Evolutionary conservation across 2,797 vertebrate species (phyloP), one percentile per base, ranked within the genome.

Genomic region (Threskiornis aethiopicus): DNA sequence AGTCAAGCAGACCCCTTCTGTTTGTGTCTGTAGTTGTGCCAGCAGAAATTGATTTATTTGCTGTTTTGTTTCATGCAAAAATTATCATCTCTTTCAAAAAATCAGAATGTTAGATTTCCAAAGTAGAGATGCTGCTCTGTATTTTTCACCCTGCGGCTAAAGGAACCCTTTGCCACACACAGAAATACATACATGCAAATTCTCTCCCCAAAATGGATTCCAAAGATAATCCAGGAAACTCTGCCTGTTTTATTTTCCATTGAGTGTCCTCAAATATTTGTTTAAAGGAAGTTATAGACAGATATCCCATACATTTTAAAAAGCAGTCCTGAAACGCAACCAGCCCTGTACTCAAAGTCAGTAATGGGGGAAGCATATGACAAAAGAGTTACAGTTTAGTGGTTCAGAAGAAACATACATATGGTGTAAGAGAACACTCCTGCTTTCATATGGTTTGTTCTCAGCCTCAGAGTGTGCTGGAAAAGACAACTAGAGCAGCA

Each of bases 1-100:
- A 89, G 76, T 93, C 87, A 84, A 79, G 47, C n/a, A 92, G 91
- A 90, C 57, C 55, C 55, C 41, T 94, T 82, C 72, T 89, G 28
- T 49, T 86, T 37, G 11, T 54, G 33, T 89, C 42, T 73, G 46
- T 62, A 64, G 21, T 35, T 46, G 26, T 64, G 46, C 65, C 90
- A 82, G 69, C 8, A 94, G 90, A 86, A 90, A 37, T 15, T 7
- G 39, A 89, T 81, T 95, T 76, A 76, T 87, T 81, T 93, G 59
- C 46, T 89, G 31, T 57, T 96, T 94, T 61, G 13, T 76, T 90
- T 86, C 33, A 66, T 71, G 41, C 16, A 51, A 46, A 51, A 33
- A 49, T 82, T 33, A 55, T 39, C 1, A 62, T 35, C 49, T 92
- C 72, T 61, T 47, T 54, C 16, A 20, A 71, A 90, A 85, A n/a